Evolutionary conservation across 1,140 invertebrate species (phyloP), one percentile per base, ranked within the genome.

Genomic region (Parapsyche elsis): DNA sequence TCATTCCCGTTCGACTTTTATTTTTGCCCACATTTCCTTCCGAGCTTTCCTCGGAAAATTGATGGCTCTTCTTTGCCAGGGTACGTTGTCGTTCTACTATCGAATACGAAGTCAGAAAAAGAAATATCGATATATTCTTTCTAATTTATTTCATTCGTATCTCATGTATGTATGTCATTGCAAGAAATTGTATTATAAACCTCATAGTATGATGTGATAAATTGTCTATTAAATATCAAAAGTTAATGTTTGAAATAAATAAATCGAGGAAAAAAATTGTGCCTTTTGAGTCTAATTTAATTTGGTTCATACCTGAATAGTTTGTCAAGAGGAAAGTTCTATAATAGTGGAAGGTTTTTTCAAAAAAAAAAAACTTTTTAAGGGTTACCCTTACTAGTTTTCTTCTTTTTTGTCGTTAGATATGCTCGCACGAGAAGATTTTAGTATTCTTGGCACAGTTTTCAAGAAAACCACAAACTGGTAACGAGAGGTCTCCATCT

Each of bases 381-480:
- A 21, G 21, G n/a, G 16, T 61, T 61, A 19, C 21, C 57, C 9
- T 21, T 19, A 19, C 16, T 19, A 21, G 57, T 9, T 9, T 61
- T 61, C 21, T 61, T 61, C 16, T 9, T 61, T 19, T 61, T 16
- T 57, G 53, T 57, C 53, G 57, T 61, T 61, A 9, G 57, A 61
- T 61, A 9, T 21, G 57, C 7, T 19, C 14, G 57, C 57, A 21
- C n/a, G 14, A 21, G 7, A 16, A 61, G 16, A 16, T 19, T 61
- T 61, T 61, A 61, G 57, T 61, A 61, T 61, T 61, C 57, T 21
- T 21, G 57, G 19, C 57, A 61, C 57, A 61, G 57, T 61, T 61
- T 61, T 38, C 30, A 21, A 19, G 57, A 61, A 61, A 61, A 61
- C 57, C 57, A 61, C 57, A 21, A 61, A 19, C 57, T 9, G 57